These are phyloP conservation scores for mouse (Mus musculus) DNA, from an alignment of 2,113 vertebrate genomes.

Conservation along the genomic window GRCm39 chr2:83407501-83408000, in stretches of 20 bases:
- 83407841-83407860: constrained; percentile 66
- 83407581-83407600: too few species aligned
- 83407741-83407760: neutral
- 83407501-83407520: too few species aligned
- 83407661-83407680: too few species aligned
- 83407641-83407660: too few species aligned
- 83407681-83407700: too few species aligned
- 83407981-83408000: neutral
- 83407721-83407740: neutral
- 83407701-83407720: neutral
- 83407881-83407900: constrained; percentile 61
- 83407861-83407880: constrained; percentile 61
- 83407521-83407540: too few species aligned
- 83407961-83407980: constrained; percentile 22
- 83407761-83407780: constrained; percentile 41
- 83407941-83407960: constrained; percentile 62
- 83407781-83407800: constrained; percentile 33
- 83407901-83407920: constrained; percentile 63
- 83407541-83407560: too few species aligned
- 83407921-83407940: constrained; percentile 35
- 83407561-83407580: too few species aligned
- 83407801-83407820: constrained; percentile 69
- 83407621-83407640: too few species aligned
- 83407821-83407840: neutral
- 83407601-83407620: too few species aligned